These are phyloP conservation scores for Caenorhabditis plicata DNA, from an alignment of 2,888 invertebrate species.

Conservation along the genomic window DNA sequence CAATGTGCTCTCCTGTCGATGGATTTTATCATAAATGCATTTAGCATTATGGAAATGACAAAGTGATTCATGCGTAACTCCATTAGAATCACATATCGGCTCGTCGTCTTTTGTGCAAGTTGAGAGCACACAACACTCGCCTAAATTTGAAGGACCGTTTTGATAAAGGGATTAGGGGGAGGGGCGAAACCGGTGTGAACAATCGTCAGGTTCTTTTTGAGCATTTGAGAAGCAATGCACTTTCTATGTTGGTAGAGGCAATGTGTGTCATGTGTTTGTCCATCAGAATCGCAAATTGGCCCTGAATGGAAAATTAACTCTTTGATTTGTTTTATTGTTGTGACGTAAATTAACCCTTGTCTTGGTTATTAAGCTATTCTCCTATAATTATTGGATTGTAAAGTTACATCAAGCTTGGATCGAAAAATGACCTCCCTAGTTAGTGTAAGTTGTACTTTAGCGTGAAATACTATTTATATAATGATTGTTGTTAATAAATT, in stretches of 20 bases:
- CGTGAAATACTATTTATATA: no score
- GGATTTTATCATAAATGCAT: conserved; percentile 56
- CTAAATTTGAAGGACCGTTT: conserved; percentile 15
- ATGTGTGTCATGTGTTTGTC: conserved; percentile 42
- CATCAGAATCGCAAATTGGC: conserved; percentile 55
- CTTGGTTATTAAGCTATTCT: no score
- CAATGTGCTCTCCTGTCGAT: conserved; percentile 28
- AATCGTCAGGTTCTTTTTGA: conserved; percentile 39
- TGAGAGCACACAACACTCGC: conserved; percentile 52
- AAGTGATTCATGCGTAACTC: conserved; percentile 46
- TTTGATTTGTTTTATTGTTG: no score
- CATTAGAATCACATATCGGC: conserved; percentile 52
- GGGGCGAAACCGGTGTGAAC: conserved; percentile 41
- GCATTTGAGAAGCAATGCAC: conserved; percentile 43
- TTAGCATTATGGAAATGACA: conserved; percentile 58
- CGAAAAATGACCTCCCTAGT: no score
- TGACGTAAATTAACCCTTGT: no score
- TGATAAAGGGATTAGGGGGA: not conserved
- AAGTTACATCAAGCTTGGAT: no score
- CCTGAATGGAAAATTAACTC: no score
- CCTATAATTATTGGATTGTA: no score
- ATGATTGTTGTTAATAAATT: no score
- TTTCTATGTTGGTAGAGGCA: conserved; percentile 54
- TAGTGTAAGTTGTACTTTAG: no score
- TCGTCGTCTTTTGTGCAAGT: conserved; percentile 41